phyloP scores from a whole-genome alignment of 1,140 invertebrate species.

The Augochlora pura region DNA sequence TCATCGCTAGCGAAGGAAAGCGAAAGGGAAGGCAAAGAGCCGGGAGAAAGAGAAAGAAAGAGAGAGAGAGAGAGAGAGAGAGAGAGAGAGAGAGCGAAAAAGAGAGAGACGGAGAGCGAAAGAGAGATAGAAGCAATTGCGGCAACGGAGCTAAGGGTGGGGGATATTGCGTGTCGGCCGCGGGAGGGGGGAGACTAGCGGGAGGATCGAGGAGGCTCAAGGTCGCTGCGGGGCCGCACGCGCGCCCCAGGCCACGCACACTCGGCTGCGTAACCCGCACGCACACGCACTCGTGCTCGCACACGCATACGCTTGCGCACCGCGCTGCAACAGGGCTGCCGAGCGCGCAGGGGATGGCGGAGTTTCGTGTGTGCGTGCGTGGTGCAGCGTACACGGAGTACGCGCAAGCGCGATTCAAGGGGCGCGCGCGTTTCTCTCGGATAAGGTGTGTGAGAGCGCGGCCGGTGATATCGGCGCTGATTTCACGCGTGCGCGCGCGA shows the following conservation, averaged over 20 bases:
- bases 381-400: slow-evolving; percentile 47
- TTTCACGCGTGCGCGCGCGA: slow-evolving; percentile 12
- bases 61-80: neutral
- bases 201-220: slow-evolving; percentile 69
- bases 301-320: slow-evolving; percentile 20
- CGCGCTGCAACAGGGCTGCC: slow-evolving; percentile 49
- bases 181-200: slow-evolving; percentile 32
- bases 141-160: slow-evolving; percentile 38
- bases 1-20: slow-evolving; percentile 44
- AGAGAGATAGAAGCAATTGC: slow-evolving; percentile 45
- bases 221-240: slow-evolving; percentile 76
- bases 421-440: slow-evolving; percentile 11
- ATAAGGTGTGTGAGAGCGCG: slow-evolving; percentile 4
- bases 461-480: slow-evolving; percentile 14
- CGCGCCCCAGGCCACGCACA: slow-evolving; percentile 69
- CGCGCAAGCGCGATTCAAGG: slow-evolving; percentile 12
- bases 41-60: slow-evolving; percentile 39
- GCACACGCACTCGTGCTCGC: slow-evolving; percentile 52
- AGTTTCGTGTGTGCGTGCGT: slow-evolving; percentile 36
- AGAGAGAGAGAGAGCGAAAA: neutral
- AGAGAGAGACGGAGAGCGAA: slow-evolving; percentile 24
- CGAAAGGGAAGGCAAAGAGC: slow-evolving; percentile 28
- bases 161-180: slow-evolving; percentile 35
- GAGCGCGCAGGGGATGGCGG: neutral
- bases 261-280: slow-evolving; percentile 38